Percentiles rank a stretch among this genome's conserved stretches.
phyloP scores from a whole-genome alignment of 2,113 vertebrate species.

The Gulo gulo region DNA sequence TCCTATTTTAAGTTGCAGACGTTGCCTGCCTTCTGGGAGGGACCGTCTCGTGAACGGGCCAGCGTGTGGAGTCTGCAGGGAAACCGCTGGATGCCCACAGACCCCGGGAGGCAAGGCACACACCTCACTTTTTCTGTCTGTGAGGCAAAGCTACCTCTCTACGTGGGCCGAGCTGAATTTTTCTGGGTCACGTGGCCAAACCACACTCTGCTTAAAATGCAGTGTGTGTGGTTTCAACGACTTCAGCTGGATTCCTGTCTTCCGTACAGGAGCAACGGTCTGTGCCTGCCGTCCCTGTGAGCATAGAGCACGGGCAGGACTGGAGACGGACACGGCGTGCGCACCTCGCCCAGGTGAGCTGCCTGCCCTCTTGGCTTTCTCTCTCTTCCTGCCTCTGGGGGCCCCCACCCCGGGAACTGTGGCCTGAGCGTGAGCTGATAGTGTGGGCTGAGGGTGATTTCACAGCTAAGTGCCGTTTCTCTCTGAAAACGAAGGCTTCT shows the following conservation, averaged over 20 bases:
- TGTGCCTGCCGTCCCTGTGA: slow-evolving; percentile 4
- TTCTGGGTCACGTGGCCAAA: slow-evolving; percentile 78
- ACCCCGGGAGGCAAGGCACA: slow-evolving; percentile 63
- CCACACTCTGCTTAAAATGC: slow-evolving; percentile 72
- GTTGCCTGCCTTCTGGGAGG: neutral
- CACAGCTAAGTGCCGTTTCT: neutral
- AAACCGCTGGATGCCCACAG: slow-evolving; percentile 75
- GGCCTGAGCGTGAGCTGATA: neutral
- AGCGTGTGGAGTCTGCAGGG: neutral
- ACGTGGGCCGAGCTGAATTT: slow-evolving; percentile 64
- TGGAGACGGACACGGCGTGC: neutral
- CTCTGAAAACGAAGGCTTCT: neutral
- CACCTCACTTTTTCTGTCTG: slow-evolving; percentile 75
- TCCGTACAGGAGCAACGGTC: slow-evolving; percentile 43
- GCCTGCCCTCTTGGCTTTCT: neutral
- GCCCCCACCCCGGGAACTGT: neutral
- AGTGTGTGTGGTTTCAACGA: slow-evolving; percentile 75
- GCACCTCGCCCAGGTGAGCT: slow-evolving; percentile 66
- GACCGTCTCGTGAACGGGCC: neutral
- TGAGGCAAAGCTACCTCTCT: slow-evolving; percentile 28
- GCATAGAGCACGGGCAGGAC: neutral
- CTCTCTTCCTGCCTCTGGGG: neutral
- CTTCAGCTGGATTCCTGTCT: slow-evolving; percentile 72
- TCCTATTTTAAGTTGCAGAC: slow-evolving; percentile 41
- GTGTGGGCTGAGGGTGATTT: neutral